These are phyloP conservation scores for Mixornis gularis DNA, from an alignment of 2,113 vertebrate species.

Conservation along the genomic window DNA sequence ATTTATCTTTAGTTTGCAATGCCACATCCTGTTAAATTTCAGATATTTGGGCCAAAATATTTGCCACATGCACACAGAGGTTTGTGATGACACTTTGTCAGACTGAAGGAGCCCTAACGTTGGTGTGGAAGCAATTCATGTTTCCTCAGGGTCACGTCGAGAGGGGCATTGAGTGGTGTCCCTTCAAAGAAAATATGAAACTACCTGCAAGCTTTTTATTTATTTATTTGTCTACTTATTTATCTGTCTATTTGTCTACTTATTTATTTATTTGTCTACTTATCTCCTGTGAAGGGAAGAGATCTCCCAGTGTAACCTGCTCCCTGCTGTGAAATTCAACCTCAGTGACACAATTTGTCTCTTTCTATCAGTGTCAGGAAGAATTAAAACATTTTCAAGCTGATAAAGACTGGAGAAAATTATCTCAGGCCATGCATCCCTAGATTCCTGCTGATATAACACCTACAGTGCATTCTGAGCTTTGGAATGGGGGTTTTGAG, in stretches of 20 bases:
- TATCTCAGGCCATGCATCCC: neutral
- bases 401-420: neutral
- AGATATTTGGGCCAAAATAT: neutral
- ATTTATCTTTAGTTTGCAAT: neutral
- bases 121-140: neutral
- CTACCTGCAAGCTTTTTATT: neutral
- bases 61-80: neutral
- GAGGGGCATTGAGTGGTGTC: neutral
- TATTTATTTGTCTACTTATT: neutral
- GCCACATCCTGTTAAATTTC: neutral
- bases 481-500: fast-evolving
- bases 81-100: neutral
- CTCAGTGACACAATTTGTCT: neutral
- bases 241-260: too few relatives aligned
- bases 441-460: neutral
- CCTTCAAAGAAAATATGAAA: neutral
- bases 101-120: neutral
- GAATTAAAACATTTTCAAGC: neutral
- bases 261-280: too few relatives aligned
- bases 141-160: neutral
- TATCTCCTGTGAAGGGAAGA: neutral
- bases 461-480: neutral
- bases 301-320: neutral
- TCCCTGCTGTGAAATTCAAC: neutral
- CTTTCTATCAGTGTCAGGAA: neutral